A percentile compares a stretch with the other conserved stretches of the same genome.
Conservation (phyloP, 1,140 invertebrate species). For the Leptestheria dahalacensis region DNA sequence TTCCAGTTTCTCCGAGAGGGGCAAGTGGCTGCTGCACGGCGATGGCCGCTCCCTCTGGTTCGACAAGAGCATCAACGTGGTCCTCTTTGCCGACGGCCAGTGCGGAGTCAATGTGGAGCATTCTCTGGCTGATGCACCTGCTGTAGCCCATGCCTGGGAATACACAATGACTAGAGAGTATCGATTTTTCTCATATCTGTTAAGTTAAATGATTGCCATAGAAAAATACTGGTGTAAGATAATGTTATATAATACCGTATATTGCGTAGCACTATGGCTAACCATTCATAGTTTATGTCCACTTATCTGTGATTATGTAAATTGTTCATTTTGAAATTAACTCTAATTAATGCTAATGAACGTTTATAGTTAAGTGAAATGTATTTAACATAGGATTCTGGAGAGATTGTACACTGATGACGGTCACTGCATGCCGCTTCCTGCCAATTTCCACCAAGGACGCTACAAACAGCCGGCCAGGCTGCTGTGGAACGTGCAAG, state of each 20-base stretch:
- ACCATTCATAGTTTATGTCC: conserved; percentile 1
- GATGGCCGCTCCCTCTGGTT: conserved; percentile 32
- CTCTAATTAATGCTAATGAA: neutral
- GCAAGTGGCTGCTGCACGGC: conserved; percentile 31
- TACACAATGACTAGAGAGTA: conserved; percentile 35
- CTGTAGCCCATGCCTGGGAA: conserved; percentile 38
- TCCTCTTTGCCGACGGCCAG: conserved; percentile 32
- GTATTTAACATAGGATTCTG: conserved; percentile 22
- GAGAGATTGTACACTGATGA: conserved; percentile 28
- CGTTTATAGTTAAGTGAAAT: neutral
- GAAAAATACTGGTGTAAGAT: too few relatives aligned
- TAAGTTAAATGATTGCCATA: too few relatives aligned
- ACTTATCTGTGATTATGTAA: neutral
- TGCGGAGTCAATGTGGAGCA: conserved; percentile 42
- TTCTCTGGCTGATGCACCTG: conserved; percentile 38
- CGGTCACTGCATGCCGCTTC: conserved; percentile 27
- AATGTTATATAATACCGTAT: too few relatives aligned
- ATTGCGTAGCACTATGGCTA: neutral
- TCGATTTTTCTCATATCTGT: conserved; percentile 17
- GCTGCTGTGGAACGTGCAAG: conserved; percentile 26
- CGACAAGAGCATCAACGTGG: conserved; percentile 33
- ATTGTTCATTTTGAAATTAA: neutral
- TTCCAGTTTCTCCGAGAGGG: conserved; percentile 27
- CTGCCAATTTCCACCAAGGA: conserved; percentile 25
- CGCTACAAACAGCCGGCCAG: conserved; percentile 21